Base-by-base conservation (phyloP, 2,113 vertebrate species). In the Antechinus stuartii region DNA sequence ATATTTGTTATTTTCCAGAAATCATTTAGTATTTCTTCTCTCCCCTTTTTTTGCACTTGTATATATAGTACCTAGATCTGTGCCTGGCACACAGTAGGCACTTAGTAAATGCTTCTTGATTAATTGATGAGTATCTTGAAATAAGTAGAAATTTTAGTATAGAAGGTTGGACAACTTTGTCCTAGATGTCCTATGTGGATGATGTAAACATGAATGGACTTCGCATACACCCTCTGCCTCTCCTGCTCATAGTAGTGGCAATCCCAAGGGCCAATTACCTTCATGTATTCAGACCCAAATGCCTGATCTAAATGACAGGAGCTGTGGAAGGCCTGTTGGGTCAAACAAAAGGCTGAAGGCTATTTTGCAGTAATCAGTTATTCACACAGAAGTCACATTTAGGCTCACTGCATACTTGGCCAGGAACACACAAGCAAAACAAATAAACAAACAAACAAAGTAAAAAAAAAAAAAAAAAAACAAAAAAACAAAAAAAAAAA, bases 331-430 rank as follows among this genome's bases (percentile, higher is more conserved):
- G 61, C 95, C 94, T 93, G 55, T 25, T 90, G 57, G 50, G 42
- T 93, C 84, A 35, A 46, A 54, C 16, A 84, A 84, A n/a, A 23
- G n/a, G n/a, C 0, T 84, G 89, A 56, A 35, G 93, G 53, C 46
- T 89, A 25, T 94, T 96, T 96, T 57, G 54, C 91, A 95, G 91
- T 89, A 84, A 93, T 76, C 49, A 92, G 56, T 22, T 92, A 35
- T 96, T 94, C 61, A 93, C 95, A 96, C 8, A 30, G 95, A 97
- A 95, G 89, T 53, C 50, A 76, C 76, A 56, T 10, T 91, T 46
- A 54, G 90, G 42, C n/a, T 84, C 35, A 42, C n/a, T 23, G 42
- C 91, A 91, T 84, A 30, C 26, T 91, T n/a, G 3, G 47, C 25
- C 42, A 89, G 90, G 90, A 46, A 3, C 0, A 84, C 16, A 84